Percentiles rank a stretch among this genome's conserved stretches.
These are phyloP conservation scores for Probosciger aterrimus DNA, from an alignment of 2,113 vertebrate genomes.

Conservation along the genomic window DNA sequence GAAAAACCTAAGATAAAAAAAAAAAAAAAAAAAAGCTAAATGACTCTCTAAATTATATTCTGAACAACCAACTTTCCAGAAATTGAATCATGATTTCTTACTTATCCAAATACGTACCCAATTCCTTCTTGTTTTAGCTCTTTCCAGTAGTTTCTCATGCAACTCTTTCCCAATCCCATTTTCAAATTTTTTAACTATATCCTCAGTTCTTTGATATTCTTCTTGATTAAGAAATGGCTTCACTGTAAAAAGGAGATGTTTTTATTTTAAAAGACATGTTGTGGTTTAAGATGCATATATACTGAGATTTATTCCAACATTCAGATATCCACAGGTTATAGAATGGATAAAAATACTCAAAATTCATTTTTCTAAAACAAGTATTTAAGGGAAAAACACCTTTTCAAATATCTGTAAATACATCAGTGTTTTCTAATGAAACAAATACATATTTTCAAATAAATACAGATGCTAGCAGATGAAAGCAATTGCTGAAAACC, in stretches of 20 bases:
- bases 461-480: background rate
- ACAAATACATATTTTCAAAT: background rate
- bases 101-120: constrained; percentile 79
- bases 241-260: constrained; percentile 73
- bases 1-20: background rate
- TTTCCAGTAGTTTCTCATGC: constrained; percentile 88
- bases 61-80: background rate
- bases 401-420: background rate
- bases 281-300: background rate
- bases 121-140: constrained; percentile 85
- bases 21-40: background rate
- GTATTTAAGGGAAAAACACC: background rate
- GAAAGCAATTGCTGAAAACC: background rate
- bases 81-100: background rate
- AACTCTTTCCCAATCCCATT: constrained; percentile 84
- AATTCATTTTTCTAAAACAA: background rate
- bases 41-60: background rate
- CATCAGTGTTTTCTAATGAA: background rate
- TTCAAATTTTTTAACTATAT: constrained; percentile 84
- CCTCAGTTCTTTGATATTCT: constrained; percentile 81
- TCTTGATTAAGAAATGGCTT: constrained; percentile 85
- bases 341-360: background rate
- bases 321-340: background rate
- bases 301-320: background rate
- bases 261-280: background rate